Evolutionary conservation across 2,797 vertebrate genomes (phyloP).

Genomic region (Lemur catta): DNA sequence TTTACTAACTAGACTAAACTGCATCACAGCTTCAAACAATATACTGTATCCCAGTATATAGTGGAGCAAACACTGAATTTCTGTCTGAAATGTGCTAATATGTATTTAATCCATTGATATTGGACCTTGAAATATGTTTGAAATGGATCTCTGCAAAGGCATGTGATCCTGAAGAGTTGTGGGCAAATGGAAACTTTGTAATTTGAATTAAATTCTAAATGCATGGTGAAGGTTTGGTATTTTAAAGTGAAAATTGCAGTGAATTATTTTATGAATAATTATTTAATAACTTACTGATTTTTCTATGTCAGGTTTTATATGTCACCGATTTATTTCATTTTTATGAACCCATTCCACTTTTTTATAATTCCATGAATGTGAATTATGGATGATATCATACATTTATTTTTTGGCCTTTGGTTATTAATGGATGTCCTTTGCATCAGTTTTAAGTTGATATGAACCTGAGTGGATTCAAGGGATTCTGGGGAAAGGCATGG

Average conservation of each 20-base stretch:
- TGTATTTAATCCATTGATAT: background rate
- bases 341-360: background rate
- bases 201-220: conserved; percentile 31
- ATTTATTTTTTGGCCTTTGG: background rate
- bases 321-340: background rate
- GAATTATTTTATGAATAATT: background rate
- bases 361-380: background rate
- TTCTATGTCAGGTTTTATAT: background rate
- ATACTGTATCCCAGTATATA: background rate
- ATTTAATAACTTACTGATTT: background rate
- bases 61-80: background rate
- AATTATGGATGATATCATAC: background rate
- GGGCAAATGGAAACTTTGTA: conserved; percentile 1
- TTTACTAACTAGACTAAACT: background rate
- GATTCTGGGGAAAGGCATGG: background rate
- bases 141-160: background rate
- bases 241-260: background rate
- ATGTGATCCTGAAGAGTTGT: background rate
- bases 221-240: background rate
- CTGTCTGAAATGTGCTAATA: background rate
- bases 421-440: background rate
- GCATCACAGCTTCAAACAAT: background rate
- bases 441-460: background rate
- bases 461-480: background rate
- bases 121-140: background rate